phyloP scores from a whole-genome alignment of 53 echinoderm and acorn worm species.

The Hippasteria phrygiana region DNA sequence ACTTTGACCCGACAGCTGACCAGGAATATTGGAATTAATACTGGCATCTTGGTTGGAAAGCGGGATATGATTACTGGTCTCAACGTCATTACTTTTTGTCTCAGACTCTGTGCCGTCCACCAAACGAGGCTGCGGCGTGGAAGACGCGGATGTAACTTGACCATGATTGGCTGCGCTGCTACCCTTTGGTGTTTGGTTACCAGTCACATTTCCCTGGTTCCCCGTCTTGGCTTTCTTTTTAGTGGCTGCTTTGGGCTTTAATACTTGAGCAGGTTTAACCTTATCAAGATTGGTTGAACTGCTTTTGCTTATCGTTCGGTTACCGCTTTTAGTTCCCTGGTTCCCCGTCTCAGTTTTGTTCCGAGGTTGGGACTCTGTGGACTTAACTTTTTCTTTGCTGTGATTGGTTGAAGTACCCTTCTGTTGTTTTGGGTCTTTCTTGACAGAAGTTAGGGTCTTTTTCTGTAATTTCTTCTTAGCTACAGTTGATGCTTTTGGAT shows the following conservation, averaged over 20 bases:
- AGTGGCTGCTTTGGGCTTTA: neutral
- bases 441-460: neutral
- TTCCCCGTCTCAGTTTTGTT: slow-evolving; percentile 4
- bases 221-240: neutral
- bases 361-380: neutral
- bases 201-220: slow-evolving; percentile 25
- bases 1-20: slow-evolving; percentile 25
- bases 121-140: neutral
- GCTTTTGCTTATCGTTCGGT: neutral
- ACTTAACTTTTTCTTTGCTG: neutral
- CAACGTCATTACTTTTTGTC: neutral
- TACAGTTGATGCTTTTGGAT: neutral
- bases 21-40: neutral
- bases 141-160: neutral
- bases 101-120: neutral
- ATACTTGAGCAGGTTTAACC: neutral
- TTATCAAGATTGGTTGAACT: neutral
- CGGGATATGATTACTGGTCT: neutral
- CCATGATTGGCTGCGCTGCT: neutral
- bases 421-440: neutral
- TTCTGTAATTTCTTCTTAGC: slow-evolving; percentile 25
- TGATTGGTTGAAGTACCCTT: neutral
- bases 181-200: neutral
- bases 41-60: neutral
- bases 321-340: neutral